Base-by-base conservation (phyloP, 2,888 invertebrate genomes). In the Eupeodes luniger region DNA sequence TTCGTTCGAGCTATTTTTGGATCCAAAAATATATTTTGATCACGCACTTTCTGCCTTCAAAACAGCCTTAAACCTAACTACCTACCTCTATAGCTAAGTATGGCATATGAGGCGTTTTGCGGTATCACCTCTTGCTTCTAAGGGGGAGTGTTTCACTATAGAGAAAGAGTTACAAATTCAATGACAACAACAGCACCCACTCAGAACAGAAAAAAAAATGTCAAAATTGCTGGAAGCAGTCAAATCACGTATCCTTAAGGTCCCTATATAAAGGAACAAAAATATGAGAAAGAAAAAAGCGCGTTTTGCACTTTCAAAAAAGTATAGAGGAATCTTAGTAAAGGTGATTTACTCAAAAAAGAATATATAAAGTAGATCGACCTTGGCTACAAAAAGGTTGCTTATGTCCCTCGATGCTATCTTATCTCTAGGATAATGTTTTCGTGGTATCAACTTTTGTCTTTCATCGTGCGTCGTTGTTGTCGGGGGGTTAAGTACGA, bases 351-450 rank as follows among this genome's bases (percentile, higher is more conserved):
- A 82, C 78, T 74, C 75, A 44, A 47, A 36, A 40, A 40, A 40
- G 40, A 40, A 40, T 40, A 36, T 40, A 76, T 59, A 16, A 66
- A 9, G n/a, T 16, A 59, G 27, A 76, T 76, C 72, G 61, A 79
- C 82, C 76, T 83, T 80, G 79, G 27, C 27, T 27, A 27, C 49
- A 47, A 53, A 82, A 86, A 82, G 79, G 76, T 76, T 83, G 70
- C 53, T 49, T n/a, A 61, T 40, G 7, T 67, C 51, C 57, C 36
- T 40, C 64, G 16, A 14, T 59, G 75, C 76, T 59, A 70, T 83
- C 74, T 78, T 16, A 86, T 83, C 75, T 76, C 49, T n/a, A n/a
- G 75, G 82, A 82, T 86, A 75, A 78, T 78, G 57, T 67, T 69
- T 64, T 66, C 59, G 51, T 34, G 40, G 59, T 61, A 61, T 74